Evolutionary conservation across 2,797 vertebrate genomes (phyloP), one percentile per base, ranked within the genome.

Genomic region (Enteromius treurensis): DNA sequence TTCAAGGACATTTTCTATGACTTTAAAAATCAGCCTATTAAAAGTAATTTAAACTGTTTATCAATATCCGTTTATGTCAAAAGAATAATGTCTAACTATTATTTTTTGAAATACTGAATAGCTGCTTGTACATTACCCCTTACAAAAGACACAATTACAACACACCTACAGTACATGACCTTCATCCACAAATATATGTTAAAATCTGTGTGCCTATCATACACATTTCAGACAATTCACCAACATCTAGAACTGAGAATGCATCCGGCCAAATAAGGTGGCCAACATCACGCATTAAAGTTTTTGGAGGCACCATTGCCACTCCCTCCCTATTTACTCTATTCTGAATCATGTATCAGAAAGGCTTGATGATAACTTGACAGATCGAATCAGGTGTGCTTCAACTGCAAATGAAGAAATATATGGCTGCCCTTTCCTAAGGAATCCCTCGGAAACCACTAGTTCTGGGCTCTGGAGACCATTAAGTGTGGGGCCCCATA

Each of bases 401-500:
- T 81, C 8, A 65, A 34, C 64, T 85, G n/a, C 37, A 80, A 76
- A 64, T 62, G 7, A 82, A 80, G 73, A 86, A 80, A 83, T 23
- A 86, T 77, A 69, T 42, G 69, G 42, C 69, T 77, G 62, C 29
- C 37, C 21, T 32, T 76, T 84, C 74, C 47, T 11, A 65, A 80
- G 67, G 69, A 85, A 55, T 62, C 77, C 84, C 60, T 85, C 45
- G 32, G 77, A 86, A 78, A 75, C 51, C 68, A 60, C 79, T 82
- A 77, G 83, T 62, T 67, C 42, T 64, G 89, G 91, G 86, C 89
- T 91, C 92, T 88, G 90, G 91, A 93, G 92, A 93, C 94, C 92
- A 95, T 94, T 94, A 95, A 94, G 92, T 23, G 86, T 88, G 40
- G 88, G 86, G 91, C 42, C 89, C 92, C 91, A 92, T 91, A 90